These are phyloP conservation scores for Cepaea nemoralis DNA, from an alignment of 1,140 invertebrate species.

Conservation along the genomic window DNA sequence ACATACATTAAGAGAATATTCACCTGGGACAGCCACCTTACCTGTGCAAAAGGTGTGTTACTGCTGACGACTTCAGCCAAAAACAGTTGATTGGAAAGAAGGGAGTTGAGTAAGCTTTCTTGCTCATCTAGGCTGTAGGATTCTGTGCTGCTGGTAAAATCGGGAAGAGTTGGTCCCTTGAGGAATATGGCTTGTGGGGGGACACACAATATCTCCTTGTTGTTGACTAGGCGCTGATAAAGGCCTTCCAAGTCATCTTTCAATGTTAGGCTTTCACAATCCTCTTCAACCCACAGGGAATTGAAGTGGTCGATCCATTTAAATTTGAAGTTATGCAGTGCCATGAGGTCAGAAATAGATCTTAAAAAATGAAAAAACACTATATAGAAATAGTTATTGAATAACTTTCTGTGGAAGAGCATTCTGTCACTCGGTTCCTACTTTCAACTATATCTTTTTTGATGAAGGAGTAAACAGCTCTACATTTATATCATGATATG, in stretches of 20 bases:
- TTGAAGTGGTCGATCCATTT: conserved; percentile 77
- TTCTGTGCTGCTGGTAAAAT: conserved; percentile 73
- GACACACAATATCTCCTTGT: conserved; percentile 73
- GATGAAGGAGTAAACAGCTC: too few relatives aligned
- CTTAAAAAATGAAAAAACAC: too few relatives aligned
- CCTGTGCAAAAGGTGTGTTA: conserved; percentile 75
- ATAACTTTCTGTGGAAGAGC: too few relatives aligned
- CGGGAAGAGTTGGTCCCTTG: conserved; percentile 70
- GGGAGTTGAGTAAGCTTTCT: conserved; percentile 74
- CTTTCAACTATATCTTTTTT: too few relatives aligned
- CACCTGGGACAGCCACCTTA: conserved; percentile 45
- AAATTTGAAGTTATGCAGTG: conserved; percentile 46
- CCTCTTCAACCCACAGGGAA: conserved; percentile 76
- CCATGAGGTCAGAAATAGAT: conserved; percentile 2
- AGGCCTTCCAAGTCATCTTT: conserved; percentile 74
- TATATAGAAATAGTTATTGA: too few relatives aligned
- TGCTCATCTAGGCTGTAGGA: conserved; percentile 72
- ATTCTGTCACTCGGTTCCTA: too few relatives aligned
- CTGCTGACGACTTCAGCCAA: conserved; percentile 75
- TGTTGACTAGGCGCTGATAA: conserved; percentile 75
- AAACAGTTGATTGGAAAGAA: conserved; percentile 75
- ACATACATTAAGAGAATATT: neutral
- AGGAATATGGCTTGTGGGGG: conserved; percentile 71
- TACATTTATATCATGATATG: too few relatives aligned
- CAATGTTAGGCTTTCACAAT: conserved; percentile 75